phyloP scores from a whole-genome alignment of 2,113 vertebrate genomes.

The Antigone vipio region DNA sequence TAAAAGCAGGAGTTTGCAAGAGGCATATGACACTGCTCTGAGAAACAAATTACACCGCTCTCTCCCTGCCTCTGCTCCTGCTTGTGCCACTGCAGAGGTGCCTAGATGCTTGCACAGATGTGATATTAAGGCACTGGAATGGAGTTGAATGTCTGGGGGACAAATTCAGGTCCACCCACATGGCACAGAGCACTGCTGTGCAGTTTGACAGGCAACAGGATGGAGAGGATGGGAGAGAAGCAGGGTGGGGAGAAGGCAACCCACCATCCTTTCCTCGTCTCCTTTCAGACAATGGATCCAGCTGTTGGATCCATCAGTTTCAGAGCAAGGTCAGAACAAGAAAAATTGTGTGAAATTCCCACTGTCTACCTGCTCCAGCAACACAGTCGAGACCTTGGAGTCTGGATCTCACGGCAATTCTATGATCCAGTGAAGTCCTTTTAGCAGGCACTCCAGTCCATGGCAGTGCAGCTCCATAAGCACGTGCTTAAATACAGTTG shows the following conservation, averaged over 20 bases:
- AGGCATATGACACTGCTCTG: background rate
- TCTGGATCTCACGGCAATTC: background rate
- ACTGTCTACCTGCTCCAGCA: background rate
- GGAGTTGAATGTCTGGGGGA: background rate
- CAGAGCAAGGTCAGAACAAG: background rate
- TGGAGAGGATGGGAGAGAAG: background rate
- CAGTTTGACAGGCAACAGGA: background rate
- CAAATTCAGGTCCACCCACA: background rate
- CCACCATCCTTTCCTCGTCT: background rate
- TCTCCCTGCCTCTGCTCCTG: background rate
- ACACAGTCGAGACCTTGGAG: background rate
- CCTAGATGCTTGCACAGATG: background rate
- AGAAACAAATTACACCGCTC: background rate
- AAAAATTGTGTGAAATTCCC: background rate
- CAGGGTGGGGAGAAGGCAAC: background rate
- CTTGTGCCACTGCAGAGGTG: background rate
- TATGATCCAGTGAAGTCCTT: background rate
- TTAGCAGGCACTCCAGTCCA: background rate
- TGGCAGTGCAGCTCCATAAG: background rate
- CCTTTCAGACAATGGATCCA: background rate
- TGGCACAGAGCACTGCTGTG: background rate
- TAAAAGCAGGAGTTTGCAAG: background rate
- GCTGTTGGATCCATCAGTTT: background rate
- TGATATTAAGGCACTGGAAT: background rate
- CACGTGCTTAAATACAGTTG: background rate